A percentile compares a stretch with the other conserved stretches of the same genome.
phyloP scores from a whole-genome alignment of 30 jellyfish, hydroid and myxozoan genomes.

The Nemopilema nomurai region DNA sequence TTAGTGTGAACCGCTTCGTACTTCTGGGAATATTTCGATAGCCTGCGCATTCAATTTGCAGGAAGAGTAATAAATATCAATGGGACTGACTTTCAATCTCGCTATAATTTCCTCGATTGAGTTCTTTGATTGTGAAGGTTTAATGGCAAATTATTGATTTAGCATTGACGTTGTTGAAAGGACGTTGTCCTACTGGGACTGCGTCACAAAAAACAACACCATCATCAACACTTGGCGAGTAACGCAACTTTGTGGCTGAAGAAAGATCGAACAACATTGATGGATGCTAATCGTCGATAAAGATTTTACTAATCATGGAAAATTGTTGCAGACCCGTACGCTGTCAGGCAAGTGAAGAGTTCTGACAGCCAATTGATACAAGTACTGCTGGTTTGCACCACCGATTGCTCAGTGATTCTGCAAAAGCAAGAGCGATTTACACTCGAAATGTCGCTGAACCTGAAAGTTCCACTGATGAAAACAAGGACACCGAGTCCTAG shows the following conservation, averaged over 20 bases:
- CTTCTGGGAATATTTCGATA: slow-evolving; percentile 10
- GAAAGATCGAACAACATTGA: not conserved
- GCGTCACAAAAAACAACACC: slow-evolving; percentile 17
- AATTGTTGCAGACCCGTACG: not conserved
- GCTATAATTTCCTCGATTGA: not conserved
- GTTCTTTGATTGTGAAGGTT: not conserved
- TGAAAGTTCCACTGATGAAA: slow-evolving; percentile 8
- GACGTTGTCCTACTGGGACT: slow-evolving; percentile 21
- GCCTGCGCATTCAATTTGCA: not conserved
- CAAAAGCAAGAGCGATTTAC: not conserved
- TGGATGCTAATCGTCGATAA: not conserved
- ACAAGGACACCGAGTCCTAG: slow-evolving; percentile 49
- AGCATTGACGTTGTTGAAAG: slow-evolving; percentile 10
- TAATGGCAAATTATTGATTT: slow-evolving; percentile 11
- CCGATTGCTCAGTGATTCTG: not conserved
- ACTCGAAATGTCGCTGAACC: slow-evolving; percentile 10
- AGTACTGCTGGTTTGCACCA: not conserved
- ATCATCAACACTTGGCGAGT: not conserved
- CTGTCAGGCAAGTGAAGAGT: not conserved
- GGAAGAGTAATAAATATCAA: not conserved
- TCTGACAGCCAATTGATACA: slow-evolving; percentile 13
- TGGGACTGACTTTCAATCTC: slow-evolving; percentile 2
- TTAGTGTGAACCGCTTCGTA: not conserved
- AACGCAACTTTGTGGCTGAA: slow-evolving; percentile 33
- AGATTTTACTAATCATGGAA: not conserved